Base-by-base conservation (phyloP, 1,140 invertebrate genomes). In the Wiebesia pumilae region DNA sequence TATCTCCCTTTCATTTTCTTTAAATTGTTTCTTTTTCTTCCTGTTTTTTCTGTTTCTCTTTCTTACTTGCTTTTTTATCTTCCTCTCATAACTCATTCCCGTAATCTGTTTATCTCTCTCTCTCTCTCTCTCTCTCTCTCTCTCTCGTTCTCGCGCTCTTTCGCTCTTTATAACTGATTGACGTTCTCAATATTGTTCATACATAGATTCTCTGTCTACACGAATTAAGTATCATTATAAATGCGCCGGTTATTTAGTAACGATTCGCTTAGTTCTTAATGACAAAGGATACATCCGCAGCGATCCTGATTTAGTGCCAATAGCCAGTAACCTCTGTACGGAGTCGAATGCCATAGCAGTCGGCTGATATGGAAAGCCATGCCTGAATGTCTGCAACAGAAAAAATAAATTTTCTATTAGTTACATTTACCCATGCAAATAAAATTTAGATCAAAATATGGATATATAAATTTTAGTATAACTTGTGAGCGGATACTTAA, bases 291-390 rank as follows among this genome's bases (percentile, higher is more conserved):
- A 99, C 97, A 99, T 97, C 95, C 98, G 96, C 86, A 99, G 96
- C 88, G 97, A 98, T 92, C 99, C 99, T 89, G 96, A 96, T 94
- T 98, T 99, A 90, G 98, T 98, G 85, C 99, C 99, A 93, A 99
- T 98, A 65, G 98, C 99, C 90, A 99, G 95, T 79, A 99, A 95
- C 93, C 97, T 97, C 94, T 99, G 99, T 89, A 99, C 97, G 71
- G 99, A 98, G 95, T 99, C 99, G 95, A 98, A 99, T 75, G 98
- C 98, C 93, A 99, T 95, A 67, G 98, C 97, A 88, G 98, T 98
- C 69, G 99, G 99, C 90, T 99, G 97, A 94, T 98, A 98, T 87
- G 99, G 99, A 95, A 99, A 99, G 89, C 99, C 99, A 96, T 99
- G 98, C 67, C 98, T 96, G 92, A 99, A 98, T 90, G 98, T 99